Conservation (phyloP, 2,888 invertebrate species). For the Mythimna albipuncta region DNA sequence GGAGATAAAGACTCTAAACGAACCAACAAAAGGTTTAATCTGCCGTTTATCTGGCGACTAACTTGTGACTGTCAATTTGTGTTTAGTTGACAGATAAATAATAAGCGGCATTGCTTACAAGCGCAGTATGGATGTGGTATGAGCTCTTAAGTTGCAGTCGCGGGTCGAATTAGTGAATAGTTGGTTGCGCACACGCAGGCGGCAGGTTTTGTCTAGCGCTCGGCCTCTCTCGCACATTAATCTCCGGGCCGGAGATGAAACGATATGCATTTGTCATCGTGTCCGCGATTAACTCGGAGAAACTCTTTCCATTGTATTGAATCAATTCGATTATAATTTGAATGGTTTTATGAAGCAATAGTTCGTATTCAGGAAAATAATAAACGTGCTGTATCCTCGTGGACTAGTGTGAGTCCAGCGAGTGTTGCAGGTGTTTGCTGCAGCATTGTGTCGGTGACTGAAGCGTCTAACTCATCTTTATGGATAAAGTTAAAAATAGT, state of each 20-base stretch:
- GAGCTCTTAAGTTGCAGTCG: conserved; percentile 80
- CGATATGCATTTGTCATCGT: conserved; percentile 89
- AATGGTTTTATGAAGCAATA: conserved; percentile 74
- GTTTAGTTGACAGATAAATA: conserved; percentile 86
- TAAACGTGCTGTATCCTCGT: conserved; percentile 39
- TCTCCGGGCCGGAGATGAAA: conserved; percentile 87
- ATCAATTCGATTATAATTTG: conserved; percentile 87
- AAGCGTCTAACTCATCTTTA: conserved; percentile 50
- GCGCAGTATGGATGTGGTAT: conserved; percentile 83
- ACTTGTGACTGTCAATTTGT: conserved; percentile 74
- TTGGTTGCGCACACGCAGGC: conserved; percentile 82
- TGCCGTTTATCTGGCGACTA: conserved; percentile 51
- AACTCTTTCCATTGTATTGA: conserved; percentile 86
- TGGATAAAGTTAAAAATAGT: conserved; percentile 65
- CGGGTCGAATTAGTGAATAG: conserved; percentile 83
- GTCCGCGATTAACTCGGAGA: conserved; percentile 87
- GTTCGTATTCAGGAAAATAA: conserved; percentile 68
- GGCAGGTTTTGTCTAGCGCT: conserved; percentile 87
- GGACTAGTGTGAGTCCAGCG: conserved; percentile 28
- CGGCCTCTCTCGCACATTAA: conserved; percentile 86
- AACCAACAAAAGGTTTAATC: conserved; percentile 61
- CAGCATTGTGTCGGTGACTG: conserved; percentile 33
- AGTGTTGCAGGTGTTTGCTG: conserved; percentile 51
- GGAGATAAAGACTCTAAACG: conserved; percentile 70
- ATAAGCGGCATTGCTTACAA: conserved; percentile 87